phyloP scores from a whole-genome alignment of 1,140 invertebrate species.

The Brachionus asplanchnoidis region DNA sequence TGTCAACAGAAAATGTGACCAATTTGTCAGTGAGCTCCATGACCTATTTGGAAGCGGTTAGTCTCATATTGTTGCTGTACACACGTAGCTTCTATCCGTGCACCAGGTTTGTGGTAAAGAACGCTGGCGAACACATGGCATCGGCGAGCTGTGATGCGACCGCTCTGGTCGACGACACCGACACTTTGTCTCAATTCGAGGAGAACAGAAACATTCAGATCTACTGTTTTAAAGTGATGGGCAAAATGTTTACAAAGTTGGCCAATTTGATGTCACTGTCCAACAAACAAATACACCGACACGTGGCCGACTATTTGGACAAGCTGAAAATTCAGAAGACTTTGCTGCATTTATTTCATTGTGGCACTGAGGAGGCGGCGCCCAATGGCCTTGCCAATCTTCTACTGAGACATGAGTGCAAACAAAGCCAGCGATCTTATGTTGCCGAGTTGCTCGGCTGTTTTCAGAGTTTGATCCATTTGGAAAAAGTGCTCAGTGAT shows the following conservation, averaged over 20 bases:
- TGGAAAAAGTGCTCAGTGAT: constrained; percentile 2
- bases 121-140: neutral
- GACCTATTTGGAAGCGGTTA: constrained; percentile 19
- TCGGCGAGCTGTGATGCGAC: neutral
- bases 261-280: neutral
- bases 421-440: neutral
- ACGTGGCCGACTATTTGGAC: neutral
- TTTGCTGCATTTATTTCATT: constrained; percentile 18
- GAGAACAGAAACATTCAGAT: constrained; percentile 34
- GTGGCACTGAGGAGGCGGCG: neutral
- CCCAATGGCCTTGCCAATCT: neutral
- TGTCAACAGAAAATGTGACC: neutral
- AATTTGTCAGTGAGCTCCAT: neutral
- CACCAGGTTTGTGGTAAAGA: constrained; percentile 4
- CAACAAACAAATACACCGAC: neutral
- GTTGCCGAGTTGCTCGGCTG: neutral
- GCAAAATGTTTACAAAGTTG: neutral
- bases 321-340: constrained; percentile 29
- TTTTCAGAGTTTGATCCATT: constrained; percentile 16
- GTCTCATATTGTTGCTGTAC: neutral
- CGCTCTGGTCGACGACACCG: neutral
- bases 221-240: constrained; percentile 3
- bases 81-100: constrained; percentile 29
- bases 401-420: neutral
- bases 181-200: neutral